Base-by-base conservation (phyloP, 1,140 invertebrate genomes). In the Thaumatotibia leucotreta region DNA sequence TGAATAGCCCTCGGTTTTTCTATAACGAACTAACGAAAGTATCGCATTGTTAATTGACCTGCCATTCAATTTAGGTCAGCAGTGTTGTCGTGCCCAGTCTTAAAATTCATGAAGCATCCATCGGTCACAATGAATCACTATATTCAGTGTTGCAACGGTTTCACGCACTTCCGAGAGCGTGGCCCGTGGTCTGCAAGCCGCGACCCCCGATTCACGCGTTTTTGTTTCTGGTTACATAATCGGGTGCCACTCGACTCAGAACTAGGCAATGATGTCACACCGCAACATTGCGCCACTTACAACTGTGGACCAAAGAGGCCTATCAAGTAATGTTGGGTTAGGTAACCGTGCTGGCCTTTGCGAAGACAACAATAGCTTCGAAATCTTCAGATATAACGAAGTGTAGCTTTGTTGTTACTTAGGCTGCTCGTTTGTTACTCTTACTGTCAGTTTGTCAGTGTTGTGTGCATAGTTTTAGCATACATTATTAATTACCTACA, bases 181-280 rank as follows among this genome's bases (percentile, higher is more conserved):
- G 72, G 73, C 49, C 78, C 49, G 74, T 74, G 77, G 77, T 73
- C 73, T 77, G 79, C 80, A 86, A 83, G 14, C 17, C 78, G 79
- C 80, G 88, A 83, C 88, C 88, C 88, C 81, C 85, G 80, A 85
- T 91, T 84, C 80, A 70, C 23, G 70, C 66, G 73, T 68, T 73
- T 84, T 86, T 87, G 79, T 89, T 84, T 81, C 67, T 66, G 68
- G 73, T 91, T 91, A 91, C 85, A 91, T 91, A 89, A 91, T 80
- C 82, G 76, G 74, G 76, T 82, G 82, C 76, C 80, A 80, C 76
- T 84, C 75, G 83, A 80, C 76, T 84, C 75, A 83, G 76, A 91
- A 87, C 83, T 91, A 91, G 88, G 88, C 84, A 89, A 91, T 77
- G 82, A 89, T 91, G 88, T 91, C 88, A 91, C 78, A 79, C 76